Evolutionary conservation across 2,888 invertebrate genomes (phyloP), one percentile per base, ranked within the genome.

Genomic region (Drosophila rellima): DNA sequence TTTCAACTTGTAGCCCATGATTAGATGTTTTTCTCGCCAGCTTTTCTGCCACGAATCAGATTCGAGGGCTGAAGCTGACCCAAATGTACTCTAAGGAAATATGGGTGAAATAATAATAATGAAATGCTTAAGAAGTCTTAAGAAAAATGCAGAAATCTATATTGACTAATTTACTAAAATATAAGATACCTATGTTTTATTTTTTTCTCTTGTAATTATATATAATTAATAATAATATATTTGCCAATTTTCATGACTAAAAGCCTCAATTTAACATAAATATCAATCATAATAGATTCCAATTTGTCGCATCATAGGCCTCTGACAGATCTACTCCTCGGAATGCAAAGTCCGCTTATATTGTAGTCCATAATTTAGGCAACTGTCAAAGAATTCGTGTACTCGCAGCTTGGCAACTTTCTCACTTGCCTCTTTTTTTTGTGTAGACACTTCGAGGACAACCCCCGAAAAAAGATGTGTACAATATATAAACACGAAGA

Each of bases 1-100:
- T 80, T 82, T 82, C 67, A 71, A 71, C 75, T 78, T 82, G 80
- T 80, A 62, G 52, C 48, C 56, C 63, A 80, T 82, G 86, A 88
- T 83, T 85, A 82, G 65, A 68, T 68, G 79, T 20, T 70, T 56
- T 55, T 44, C 45, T 17, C 17, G 1, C 29, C 29, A 18, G 29
- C n/a, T n/a, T 37, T 23, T 20, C 3, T 42, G 20, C 61, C 31
- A 13, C 6, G n/a, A 13, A 18, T 57, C 50, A 40, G 42, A 39
- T 50, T 61, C 20, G 42, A 70, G 75, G 81, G 72, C 65, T 68
- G 64, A 13, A 52, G 33, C 44, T 73, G 74, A 63, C 74, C 74
- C 74, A 69, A 64, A 61, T 78, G 73, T 62, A 33, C 39, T 42
- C 45, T 42, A 13, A 62, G 31, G 29, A 47, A 37, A 61, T 55